Evolutionary conservation across 2,113 vertebrate genomes (phyloP), one percentile per base, ranked within the genome.

Genomic region (Hippocampus comes): DNA sequence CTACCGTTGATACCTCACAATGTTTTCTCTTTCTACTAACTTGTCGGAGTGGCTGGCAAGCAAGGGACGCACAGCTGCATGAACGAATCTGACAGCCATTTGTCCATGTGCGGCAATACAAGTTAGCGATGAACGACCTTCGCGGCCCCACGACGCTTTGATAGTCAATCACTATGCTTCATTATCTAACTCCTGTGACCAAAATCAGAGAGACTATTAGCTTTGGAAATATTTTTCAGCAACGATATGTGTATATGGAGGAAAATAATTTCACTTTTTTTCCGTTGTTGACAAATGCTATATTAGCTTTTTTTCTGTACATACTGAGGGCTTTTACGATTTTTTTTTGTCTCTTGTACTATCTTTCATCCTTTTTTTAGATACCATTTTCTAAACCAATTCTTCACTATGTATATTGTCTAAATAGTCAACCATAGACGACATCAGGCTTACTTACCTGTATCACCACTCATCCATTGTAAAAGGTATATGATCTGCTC

Each of bases 401-500:
- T 84, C 88, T 88, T 85, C 87, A 90, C 84, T 71, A 76, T 89
- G 91, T 92, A 90, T 85, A 90, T 88, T 90, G 85, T 91, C 89
- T 82, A 81, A 89, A 83, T 89, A 80, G 87, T 85, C 87, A 79
- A 34, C 15, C 14, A 43, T 86, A 80, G 85, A 87, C 80, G 68
- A 57, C 84, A 81, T 88, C 73, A 73, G 88, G 86, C 87, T 69
- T 84, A 80, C 87, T 69, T 84, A 79, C 87, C 81, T 89, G 85
- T 91, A 83, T 91, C 89, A 87, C 87, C 90, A 86, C 86, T 91
- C 86, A 87, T 82, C 84, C 80, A 84, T 89, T 91, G 87, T 90
- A 88, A 92, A 89, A 90, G 87, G 84, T 90, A 89, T 90, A 90
- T 89, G 83, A 90, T 92, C 92, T 92, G 92, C 91, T 92, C 87